Evolutionary conservation across 1,140 invertebrate species (phyloP), one percentile per base, ranked within the genome.

Genomic region (Rhyzopertha dominica): DNA sequence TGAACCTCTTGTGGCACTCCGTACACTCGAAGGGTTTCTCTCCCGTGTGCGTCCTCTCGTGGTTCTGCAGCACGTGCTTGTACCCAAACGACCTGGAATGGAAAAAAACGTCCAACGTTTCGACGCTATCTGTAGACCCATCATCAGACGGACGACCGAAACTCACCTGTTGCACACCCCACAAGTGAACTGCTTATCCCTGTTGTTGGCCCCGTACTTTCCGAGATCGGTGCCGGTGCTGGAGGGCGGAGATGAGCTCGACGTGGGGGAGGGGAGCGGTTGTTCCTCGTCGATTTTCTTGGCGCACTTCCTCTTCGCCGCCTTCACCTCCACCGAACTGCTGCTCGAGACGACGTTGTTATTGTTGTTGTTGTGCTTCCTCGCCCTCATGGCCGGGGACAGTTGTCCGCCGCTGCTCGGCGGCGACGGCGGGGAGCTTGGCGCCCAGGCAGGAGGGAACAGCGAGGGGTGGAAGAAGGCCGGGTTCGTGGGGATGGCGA

Each of bases 11-110:
- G 54, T 93, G 84, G 66, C 95, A 98, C 66, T 91, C 84, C 4
- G 82, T 83, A 63, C 95, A 98, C 61, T 95, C 87, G 71, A 97
- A 97, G 0, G 95, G 95, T 59, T 96, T 95, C 62, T 95, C 91
- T 0, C 95, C 94, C 0, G 94, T 97, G 66, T 98, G 95, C 0
- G 93, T 98, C 36, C 94, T 80, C 52, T 95, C 90, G 66, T 98
- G 94, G 62, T 98, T 98, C 63, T 95, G 90, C 13, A 95, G 71
- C 2, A 95, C 91, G 67, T 95, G 91, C 62, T 95, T 95, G 72
- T 95, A 95, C 5, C 90, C 90, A 59, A 95, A 95, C 1, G 83
- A 86, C 23, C 62, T 32, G 30, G 12, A 32, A 13, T 16, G n/a
- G 30, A 32, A 2, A 9, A 10, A 8, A 32, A 17, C 1, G 14